phyloP scores from a whole-genome alignment of 2,113 vertebrate genomes.

The Odocoileus virginianus region DNA sequence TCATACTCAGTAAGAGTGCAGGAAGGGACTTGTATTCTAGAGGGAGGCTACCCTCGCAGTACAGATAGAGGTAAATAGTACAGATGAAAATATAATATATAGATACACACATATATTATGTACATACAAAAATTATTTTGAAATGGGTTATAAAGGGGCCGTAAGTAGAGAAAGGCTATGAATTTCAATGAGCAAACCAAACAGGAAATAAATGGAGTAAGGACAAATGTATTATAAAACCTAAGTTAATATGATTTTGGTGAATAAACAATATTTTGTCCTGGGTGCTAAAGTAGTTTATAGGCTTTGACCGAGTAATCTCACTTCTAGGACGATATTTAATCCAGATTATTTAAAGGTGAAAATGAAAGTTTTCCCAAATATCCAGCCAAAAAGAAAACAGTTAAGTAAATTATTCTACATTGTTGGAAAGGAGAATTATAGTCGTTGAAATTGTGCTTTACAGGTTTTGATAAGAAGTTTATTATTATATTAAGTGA shows the following conservation, averaged over 20 bases:
- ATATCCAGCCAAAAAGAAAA: neutral
- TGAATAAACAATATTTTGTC: neutral
- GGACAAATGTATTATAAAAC: neutral
- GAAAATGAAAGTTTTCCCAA: neutral
- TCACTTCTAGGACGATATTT: neutral
- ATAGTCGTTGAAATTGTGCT: neutral
- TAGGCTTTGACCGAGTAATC: neutral
- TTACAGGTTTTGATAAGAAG: neutral
- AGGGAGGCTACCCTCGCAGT: rapidly evolving
- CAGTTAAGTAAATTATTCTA: neutral
- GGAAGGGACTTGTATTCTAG: neutral
- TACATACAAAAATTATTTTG: neutral
- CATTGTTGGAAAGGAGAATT: neutral
- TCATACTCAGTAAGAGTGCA: neutral
- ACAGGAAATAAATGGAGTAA: neutral
- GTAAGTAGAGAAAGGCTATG: neutral
- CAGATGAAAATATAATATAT: rapidly evolving
- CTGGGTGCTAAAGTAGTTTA: neutral
- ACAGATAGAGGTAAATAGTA: rapidly evolving
- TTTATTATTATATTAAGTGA: neutral
- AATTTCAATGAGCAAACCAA: neutral
- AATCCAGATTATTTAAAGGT: neutral
- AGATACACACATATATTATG: neutral
- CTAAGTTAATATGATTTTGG: neutral
- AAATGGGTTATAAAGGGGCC: neutral